Evolutionary conservation across 2,888 invertebrate species (phyloP).

Genomic region (Dryobota labecula): DNA sequence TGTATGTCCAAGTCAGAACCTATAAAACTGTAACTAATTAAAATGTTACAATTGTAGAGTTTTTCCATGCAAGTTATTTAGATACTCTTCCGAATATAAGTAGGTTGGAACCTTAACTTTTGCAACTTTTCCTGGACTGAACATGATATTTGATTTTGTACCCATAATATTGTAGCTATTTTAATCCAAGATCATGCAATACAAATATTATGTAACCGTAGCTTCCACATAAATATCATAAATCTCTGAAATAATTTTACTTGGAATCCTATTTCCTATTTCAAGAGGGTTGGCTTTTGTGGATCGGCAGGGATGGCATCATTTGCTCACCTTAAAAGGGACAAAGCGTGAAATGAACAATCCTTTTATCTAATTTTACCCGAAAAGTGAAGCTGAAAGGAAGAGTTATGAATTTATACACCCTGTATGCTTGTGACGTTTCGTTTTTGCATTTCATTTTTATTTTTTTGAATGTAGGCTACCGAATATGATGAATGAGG

Average conservation of each 20-base stretch:
- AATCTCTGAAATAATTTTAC: constrained; percentile 9
- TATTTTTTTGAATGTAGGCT: constrained; percentile 54
- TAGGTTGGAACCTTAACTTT: no score
- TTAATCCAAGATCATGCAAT: not conserved
- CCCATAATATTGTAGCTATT: not conserved
- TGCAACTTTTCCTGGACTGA: no score
- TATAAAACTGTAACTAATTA: no score
- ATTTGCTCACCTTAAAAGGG: constrained; percentile 40
- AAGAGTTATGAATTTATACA: constrained; percentile 50
- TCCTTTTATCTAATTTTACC: constrained; percentile 53
- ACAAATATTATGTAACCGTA: not conserved
- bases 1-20: no score
- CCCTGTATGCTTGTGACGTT: constrained; percentile 48
- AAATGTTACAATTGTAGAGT: no score
- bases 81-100: not conserved
- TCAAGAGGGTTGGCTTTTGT: constrained; percentile 25
- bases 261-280: constrained; percentile 12
- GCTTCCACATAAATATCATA: not conserved
- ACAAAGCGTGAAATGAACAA: constrained; percentile 51
- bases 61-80: no score
- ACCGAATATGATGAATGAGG: constrained; percentile 57
- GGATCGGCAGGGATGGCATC: constrained; percentile 28
- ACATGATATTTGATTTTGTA: no score
- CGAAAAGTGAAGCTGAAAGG: constrained; percentile 35
- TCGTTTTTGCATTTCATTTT: constrained; percentile 50